A percentile compares a stretch with the other conserved stretches of the same genome.
Evolutionary conservation across 1,140 invertebrate species (phyloP).

Genomic region (Ceratina japonica): DNA sequence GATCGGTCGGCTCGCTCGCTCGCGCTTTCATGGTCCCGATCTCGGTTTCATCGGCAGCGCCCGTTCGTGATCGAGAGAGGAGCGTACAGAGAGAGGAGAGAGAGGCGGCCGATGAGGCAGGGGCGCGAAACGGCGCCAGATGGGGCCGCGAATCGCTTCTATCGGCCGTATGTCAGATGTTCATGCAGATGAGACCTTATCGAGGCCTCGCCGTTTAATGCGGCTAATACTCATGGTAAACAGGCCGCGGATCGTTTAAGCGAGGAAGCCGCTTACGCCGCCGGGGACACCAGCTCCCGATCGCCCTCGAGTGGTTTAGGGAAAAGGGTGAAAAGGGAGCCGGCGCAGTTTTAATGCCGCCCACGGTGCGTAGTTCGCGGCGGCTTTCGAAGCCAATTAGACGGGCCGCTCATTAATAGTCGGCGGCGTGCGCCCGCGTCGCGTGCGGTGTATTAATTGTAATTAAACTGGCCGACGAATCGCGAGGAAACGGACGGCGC

Average conservation of each 20-base stretch:
- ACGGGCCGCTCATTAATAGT: constrained; percentile 43
- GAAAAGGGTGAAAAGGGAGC: background rate
- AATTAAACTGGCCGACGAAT: constrained; percentile 33
- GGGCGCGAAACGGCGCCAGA: constrained; percentile 61
- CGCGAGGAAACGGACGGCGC: background rate
- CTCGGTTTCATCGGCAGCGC: constrained; percentile 19
- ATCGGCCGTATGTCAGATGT: constrained; percentile 70
- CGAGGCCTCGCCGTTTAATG: constrained; percentile 52
- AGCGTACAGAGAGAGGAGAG: constrained; percentile 3
- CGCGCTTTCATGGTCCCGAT: background rate
- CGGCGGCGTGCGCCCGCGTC: constrained; percentile 10
- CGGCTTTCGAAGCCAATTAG: constrained; percentile 45
- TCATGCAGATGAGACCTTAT: constrained; percentile 68
- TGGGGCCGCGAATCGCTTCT: constrained; percentile 53
- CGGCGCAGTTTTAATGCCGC: background rate
- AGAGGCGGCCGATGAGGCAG: too few species aligned
- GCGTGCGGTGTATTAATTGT: constrained; percentile 27
- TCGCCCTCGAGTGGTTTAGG: constrained; percentile 22
- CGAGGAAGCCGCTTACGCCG: constrained; percentile 25
- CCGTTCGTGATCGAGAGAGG: constrained; percentile 10
- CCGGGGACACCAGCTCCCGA: constrained; percentile 19
- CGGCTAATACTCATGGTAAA: constrained; percentile 64
- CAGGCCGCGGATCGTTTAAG: constrained; percentile 43
- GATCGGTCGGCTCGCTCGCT: background rate
- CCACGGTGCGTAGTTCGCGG: background rate